Percentiles rank a stretch among this genome's conserved stretches.
Evolutionary conservation across 2,113 vertebrate species (phyloP).

Genomic region (Cynopterus brachyotis): DNA sequence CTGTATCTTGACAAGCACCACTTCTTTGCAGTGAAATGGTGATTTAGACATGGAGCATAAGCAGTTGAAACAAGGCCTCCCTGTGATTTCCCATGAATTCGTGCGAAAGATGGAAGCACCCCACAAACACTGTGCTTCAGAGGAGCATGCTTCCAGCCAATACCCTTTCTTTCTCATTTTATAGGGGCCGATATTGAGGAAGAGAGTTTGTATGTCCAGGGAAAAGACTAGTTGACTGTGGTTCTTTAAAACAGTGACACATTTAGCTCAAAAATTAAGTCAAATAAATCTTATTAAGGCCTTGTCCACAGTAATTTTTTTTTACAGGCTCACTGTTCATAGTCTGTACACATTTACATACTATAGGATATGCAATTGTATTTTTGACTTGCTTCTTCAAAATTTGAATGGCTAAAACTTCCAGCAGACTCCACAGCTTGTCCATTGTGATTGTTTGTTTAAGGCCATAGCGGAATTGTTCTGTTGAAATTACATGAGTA

Average conservation of each 20-base stretch:
- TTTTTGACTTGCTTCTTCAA: background rate
- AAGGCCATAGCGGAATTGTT: background rate
- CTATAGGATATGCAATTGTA: background rate
- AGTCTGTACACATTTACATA: background rate
- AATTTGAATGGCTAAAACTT: background rate
- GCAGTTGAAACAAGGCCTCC: background rate
- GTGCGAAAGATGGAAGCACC: background rate
- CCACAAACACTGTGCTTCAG: background rate
- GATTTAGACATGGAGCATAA: background rate
- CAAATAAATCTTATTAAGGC: background rate
- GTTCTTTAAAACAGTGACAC: background rate
- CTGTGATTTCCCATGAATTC: background rate
- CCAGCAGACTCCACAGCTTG: background rate
- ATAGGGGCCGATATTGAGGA: background rate
- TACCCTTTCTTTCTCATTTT: background rate
- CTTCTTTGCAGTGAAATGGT: background rate
- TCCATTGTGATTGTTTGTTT: background rate
- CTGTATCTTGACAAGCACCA: background rate
- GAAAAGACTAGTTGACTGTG: background rate
- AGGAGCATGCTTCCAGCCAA: background rate
- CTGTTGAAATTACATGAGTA: background rate
- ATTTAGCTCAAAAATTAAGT: background rate
- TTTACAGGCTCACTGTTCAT: background rate
- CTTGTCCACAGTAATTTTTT: background rate
- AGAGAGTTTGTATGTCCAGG: background rate